phyloP scores from a whole-genome alignment of 2,797 vertebrate species.

The Melanotaenia trifasciata region DNA sequence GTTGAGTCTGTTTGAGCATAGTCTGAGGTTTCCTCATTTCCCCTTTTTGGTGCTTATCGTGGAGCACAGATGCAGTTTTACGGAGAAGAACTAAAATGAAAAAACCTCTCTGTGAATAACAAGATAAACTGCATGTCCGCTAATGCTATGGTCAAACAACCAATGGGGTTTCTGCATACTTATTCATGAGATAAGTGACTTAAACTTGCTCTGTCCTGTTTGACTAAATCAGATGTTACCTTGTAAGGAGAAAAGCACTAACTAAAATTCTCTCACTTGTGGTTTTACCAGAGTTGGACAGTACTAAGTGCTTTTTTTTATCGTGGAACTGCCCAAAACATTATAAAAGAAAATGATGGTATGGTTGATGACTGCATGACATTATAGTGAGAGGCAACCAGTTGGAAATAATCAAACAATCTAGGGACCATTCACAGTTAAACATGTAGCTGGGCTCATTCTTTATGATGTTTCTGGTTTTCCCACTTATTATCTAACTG shows the following conservation, averaged over 20 bases:
- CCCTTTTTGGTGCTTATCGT: conserved; percentile 80
- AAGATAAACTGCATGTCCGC: conserved; percentile 34
- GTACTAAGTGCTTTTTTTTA: background rate
- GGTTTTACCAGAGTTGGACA: background rate
- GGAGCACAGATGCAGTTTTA: conserved; percentile 72
- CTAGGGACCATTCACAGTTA: conserved; percentile 82
- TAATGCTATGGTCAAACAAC: conserved; percentile 32
- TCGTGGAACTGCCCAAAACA: conserved; percentile 1
- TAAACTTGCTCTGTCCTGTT: conserved; percentile 2
- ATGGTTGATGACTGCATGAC: conserved; percentile 11
- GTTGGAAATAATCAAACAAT: conserved; percentile 84
- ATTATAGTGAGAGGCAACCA: conserved; percentile 30
- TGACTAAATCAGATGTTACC: conserved; percentile 27
- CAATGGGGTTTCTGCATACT: conserved; percentile 32
- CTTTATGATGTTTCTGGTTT: conserved; percentile 90
- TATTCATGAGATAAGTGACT: conserved; percentile 16
- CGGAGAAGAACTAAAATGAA: conserved; percentile 71
- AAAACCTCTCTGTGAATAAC: conserved; percentile 49
- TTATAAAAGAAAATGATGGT: background rate
- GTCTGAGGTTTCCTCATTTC: conserved; percentile 84
- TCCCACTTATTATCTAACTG: conserved; percentile 86
- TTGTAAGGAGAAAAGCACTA: background rate
- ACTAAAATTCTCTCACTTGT: background rate
- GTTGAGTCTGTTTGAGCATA: conserved; percentile 69
- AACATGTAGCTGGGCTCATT: conserved; percentile 86